Conservation (phyloP, 2,113 vertebrate species). For the Cyphotilapia sp. region DNA sequence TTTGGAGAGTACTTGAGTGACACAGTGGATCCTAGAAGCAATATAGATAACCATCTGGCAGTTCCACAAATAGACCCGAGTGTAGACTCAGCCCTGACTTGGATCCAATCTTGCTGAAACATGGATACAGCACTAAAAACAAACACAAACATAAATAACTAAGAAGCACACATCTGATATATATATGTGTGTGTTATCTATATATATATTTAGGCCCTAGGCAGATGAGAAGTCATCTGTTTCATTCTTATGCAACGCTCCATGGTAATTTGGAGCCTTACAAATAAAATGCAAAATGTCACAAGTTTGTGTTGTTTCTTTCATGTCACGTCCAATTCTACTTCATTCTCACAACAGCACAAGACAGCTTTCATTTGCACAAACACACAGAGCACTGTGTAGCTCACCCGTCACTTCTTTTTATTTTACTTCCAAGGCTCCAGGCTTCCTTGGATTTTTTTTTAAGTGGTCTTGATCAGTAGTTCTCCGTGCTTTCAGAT, state of each 20-base stretch:
- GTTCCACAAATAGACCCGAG: slow-evolving; percentile 51
- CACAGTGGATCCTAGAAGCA: slow-evolving; percentile 9
- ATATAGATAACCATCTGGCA: slow-evolving; percentile 52
- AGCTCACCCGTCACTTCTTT: background rate
- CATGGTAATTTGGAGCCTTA: background rate
- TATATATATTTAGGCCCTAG: background rate
- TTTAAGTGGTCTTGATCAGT: background rate
- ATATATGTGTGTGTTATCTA: background rate
- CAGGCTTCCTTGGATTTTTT: background rate
- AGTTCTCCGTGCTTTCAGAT: background rate
- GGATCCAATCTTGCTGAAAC: background rate
- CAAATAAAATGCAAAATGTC: background rate
- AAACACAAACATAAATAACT: slow-evolving; percentile 2
- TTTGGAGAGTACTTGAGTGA: slow-evolving; percentile 3
- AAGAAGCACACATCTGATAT: background rate
- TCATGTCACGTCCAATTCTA: background rate
- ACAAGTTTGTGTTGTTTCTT: background rate
- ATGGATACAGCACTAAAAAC: background rate
- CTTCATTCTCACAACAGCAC: background rate
- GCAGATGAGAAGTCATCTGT: background rate
- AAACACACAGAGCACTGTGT: background rate
- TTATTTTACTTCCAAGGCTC: background rate
- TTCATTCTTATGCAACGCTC: background rate
- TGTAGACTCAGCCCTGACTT: background rate
- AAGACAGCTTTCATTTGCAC: background rate